phyloP scores from a whole-genome alignment of 2,797 vertebrate species.

The Myotis planiceps region DNA sequence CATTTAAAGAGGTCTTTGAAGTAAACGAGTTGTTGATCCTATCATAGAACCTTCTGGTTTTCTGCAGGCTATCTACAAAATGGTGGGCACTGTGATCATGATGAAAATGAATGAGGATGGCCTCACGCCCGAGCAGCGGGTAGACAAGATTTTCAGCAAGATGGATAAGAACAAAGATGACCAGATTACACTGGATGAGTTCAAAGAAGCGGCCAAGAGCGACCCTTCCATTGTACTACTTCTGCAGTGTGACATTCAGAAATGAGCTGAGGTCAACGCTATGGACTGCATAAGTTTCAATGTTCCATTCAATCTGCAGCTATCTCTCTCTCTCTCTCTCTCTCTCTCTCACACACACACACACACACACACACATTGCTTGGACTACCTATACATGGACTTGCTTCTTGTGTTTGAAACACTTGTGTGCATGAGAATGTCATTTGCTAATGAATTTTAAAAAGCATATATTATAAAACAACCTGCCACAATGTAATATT shows the following conservation, averaged over 20 bases:
- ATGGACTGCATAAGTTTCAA: constrained; percentile 96
- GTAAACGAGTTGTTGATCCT: neutral
- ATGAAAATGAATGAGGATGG: constrained; percentile 99
- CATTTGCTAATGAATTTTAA: constrained; percentile 98
- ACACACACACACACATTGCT: constrained; percentile 88
- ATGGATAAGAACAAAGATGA: constrained; percentile 99
- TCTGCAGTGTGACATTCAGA: constrained; percentile 99
- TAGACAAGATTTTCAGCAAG: constrained; percentile 99
- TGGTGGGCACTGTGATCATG: constrained; percentile 99
- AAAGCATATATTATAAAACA: constrained; percentile 93
- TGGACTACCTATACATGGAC: constrained; percentile 99
- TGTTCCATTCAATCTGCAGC: constrained; percentile 99
- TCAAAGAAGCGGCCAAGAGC: constrained; percentile 99
- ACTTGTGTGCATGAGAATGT: constrained; percentile 99
- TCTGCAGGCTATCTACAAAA: constrained; percentile 98
- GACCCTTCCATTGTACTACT: constrained; percentile 99
- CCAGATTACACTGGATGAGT: constrained; percentile 99
- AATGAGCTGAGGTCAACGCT: constrained; percentile 91
- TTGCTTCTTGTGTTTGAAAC: constrained; percentile 99
- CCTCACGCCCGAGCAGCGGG: constrained; percentile 97
- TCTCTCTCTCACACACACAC: constrained; percentile 77
- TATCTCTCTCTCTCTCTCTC: constrained; percentile 79
- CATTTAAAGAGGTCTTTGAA: neutral
- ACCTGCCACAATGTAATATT: constrained; percentile 97
- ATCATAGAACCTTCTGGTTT: neutral